These are phyloP conservation scores for Drosophila rhopaloa DNA, from an alignment of 1,140 invertebrate species.

Conservation along the genomic window DNA sequence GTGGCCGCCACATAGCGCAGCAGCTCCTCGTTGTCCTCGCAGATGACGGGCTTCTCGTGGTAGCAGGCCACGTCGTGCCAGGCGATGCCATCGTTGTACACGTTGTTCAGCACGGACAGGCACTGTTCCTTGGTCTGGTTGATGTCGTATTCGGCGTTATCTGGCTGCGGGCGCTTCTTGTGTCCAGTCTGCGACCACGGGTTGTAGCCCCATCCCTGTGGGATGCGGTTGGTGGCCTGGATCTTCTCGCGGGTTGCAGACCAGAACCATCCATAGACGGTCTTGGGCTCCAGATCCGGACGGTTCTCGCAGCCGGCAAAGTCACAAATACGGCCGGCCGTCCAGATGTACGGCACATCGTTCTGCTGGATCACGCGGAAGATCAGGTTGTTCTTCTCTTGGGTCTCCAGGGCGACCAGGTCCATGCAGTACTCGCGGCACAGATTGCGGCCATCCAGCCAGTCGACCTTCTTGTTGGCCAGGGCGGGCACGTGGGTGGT, in stretches of 20 bases:
- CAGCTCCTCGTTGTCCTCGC: constrained; percentile 94
- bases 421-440: constrained; percentile 97
- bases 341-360: constrained; percentile 97
- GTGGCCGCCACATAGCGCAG: constrained; percentile 92
- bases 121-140: constrained; percentile 95
- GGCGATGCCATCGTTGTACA: constrained; percentile 95
- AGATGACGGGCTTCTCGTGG: constrained; percentile 95
- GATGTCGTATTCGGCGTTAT: constrained; percentile 96
- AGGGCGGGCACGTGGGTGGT: constrained; percentile 92
- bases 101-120: constrained; percentile 93
- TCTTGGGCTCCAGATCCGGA: constrained; percentile 93
- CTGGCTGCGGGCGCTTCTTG: constrained; percentile 94
- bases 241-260: constrained; percentile 95
- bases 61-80: constrained; percentile 97
- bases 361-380: constrained; percentile 94
- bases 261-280: constrained; percentile 96
- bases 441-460: constrained; percentile 95
- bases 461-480: constrained; percentile 92
- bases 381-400: constrained; percentile 95
- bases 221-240: constrained; percentile 91
- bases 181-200: constrained; percentile 95
- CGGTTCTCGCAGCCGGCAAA: constrained; percentile 96
- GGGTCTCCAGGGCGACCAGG: constrained; percentile 93
- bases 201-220: constrained; percentile 88
- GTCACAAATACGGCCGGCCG: constrained; percentile 94